phyloP scores from a whole-genome alignment of 2,113 vertebrate species.

The Halcyon malimbica region DNA sequence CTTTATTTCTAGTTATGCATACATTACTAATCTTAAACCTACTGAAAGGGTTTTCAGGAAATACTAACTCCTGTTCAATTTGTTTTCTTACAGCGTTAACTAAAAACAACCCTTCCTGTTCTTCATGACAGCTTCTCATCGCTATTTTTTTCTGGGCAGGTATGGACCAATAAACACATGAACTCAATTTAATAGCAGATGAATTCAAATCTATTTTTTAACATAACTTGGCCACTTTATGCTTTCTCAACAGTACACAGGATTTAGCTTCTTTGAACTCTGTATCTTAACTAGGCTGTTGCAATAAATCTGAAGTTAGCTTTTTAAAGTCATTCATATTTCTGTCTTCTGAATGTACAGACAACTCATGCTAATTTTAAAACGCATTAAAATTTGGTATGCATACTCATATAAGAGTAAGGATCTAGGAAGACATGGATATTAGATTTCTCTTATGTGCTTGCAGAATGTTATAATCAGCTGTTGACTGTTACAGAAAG shows the following conservation, averaged over 20 bases:
- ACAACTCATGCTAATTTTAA: not conserved
- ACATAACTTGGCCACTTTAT: not conserved
- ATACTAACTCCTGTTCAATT: not conserved
- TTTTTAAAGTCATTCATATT: too few relatives aligned
- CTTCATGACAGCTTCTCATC: not conserved
- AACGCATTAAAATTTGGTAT: not conserved
- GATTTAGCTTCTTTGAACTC: not conserved
- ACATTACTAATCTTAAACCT: not conserved
- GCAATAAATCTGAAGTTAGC: not conserved
- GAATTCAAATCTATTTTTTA: not conserved
- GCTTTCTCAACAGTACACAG: not conserved
- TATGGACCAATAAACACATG: not conserved
- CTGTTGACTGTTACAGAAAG: not conserved
- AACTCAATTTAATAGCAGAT: not conserved
- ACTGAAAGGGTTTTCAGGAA: not conserved
- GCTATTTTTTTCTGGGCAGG: not conserved
- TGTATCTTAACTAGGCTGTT: not conserved
- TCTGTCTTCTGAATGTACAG: not conserved
- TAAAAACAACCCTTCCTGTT: not conserved
- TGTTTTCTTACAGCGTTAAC: not conserved
- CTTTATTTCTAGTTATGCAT: not conserved
- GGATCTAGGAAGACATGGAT: not conserved
- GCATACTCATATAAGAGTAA: not conserved
- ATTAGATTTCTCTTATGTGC: not conserved
- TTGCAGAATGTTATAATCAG: not conserved